These are phyloP conservation scores for Coelopa frigida DNA, from an alignment of 1,140 invertebrate genomes.

Conservation along the genomic window DNA sequence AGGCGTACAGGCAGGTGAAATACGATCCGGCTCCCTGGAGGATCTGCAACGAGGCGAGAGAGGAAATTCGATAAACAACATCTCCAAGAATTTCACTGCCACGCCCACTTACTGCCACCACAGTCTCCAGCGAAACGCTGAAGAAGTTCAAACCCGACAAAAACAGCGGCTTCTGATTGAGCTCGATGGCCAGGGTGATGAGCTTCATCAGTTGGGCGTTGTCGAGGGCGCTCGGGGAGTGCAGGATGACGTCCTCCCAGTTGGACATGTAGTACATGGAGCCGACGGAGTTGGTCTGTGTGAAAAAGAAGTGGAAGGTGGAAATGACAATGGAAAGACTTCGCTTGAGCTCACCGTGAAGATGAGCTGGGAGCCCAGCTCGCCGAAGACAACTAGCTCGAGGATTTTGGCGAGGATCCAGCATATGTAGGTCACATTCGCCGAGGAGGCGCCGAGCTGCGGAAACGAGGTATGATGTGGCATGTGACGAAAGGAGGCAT, in stretches of 20 bases:
- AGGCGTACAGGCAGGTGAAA: conserved; percentile 12
- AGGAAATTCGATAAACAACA: background rate
- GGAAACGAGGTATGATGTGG: background rate
- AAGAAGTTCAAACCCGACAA: conserved; percentile 34
- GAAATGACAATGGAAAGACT: background rate
- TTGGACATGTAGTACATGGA: conserved; percentile 26
- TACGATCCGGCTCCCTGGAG: conserved; percentile 8
- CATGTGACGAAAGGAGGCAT: background rate
- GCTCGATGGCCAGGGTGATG: conserved; percentile 25
- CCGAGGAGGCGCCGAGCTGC: conserved; percentile 6
- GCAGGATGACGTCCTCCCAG: conserved; percentile 26
- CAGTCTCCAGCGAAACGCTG: conserved; percentile 26
- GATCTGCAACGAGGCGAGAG: conserved; percentile 2
- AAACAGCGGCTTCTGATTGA: conserved; percentile 30
- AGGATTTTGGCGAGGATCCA: conserved; percentile 13
- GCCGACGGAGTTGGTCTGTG: conserved; percentile 26
- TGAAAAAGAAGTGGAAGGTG: background rate
- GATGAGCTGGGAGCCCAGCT: conserved; percentile 3
- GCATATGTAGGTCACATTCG: conserved; percentile 8
- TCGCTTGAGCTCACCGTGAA: conserved; percentile 7
- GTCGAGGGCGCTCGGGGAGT: conserved; percentile 23
- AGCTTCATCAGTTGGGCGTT: conserved; percentile 29
- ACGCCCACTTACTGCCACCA: conserved; percentile 9
- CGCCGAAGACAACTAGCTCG: conserved; percentile 11
- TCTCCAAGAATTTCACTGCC: too few relatives aligned